phyloP scores from a whole-genome alignment of 1,140 invertebrate species.

The Oedothorax gibbosus region DNA sequence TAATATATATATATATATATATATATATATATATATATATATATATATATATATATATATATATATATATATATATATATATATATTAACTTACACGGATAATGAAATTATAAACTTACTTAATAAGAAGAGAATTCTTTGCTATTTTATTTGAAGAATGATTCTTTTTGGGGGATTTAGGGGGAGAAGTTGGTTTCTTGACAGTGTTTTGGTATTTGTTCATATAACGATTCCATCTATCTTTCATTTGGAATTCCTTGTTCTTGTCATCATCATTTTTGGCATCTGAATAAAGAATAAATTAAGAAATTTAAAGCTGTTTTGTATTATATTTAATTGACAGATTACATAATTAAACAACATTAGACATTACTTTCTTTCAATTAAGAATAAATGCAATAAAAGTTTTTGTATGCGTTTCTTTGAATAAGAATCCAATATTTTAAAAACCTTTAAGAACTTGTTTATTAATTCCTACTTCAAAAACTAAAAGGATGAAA shows the following conservation, averaged over 20 bases:
- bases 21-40: too few relatives aligned
- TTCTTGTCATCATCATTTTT: constrained; percentile 57
- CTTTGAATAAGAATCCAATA: too few relatives aligned
- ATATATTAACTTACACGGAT: too few relatives aligned
- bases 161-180: constrained; percentile 38
- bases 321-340: neutral
- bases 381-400: neutral
- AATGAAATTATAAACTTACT: constrained; percentile 15
- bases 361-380: neutral
- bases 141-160: constrained; percentile 11
- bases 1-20: too few relatives aligned
- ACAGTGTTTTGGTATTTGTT: constrained; percentile 77
- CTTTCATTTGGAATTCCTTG: constrained; percentile 64
- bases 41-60: too few relatives aligned
- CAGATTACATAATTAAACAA: neutral
- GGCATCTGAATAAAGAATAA: constrained; percentile 31
- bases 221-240: constrained; percentile 75
- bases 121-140: constrained; percentile 9
- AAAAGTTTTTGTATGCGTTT: too few relatives aligned
- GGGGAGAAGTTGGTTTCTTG: constrained; percentile 59
- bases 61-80: too few relatives aligned
- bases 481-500: too few relatives aligned
- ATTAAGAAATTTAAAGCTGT: neutral
- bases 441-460: too few relatives aligned
- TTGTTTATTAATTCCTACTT: too few relatives aligned